Evolutionary conservation across 2,113 vertebrate genomes (phyloP).

Genomic region (Brachirus orientalis): DNA sequence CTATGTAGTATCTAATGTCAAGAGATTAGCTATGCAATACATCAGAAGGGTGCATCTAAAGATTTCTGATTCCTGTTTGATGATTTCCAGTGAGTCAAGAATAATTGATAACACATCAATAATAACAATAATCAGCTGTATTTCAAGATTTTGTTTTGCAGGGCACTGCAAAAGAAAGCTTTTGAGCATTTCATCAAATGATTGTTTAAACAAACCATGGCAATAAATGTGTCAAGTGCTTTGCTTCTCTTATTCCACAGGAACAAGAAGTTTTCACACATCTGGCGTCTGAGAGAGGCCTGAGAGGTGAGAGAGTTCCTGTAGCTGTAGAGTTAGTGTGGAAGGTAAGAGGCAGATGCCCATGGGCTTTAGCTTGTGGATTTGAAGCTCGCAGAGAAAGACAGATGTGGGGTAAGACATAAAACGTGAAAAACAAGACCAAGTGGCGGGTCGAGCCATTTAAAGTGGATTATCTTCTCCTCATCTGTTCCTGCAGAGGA

Average conservation of each 20-base stretch:
- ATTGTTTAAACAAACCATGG: too few relatives aligned
- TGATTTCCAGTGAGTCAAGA: too few relatives aligned
- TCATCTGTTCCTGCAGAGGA: constrained; percentile 30
- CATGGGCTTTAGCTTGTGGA: too few relatives aligned
- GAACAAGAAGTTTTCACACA: not conserved
- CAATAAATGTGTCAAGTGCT: too few relatives aligned
- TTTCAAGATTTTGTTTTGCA: not conserved
- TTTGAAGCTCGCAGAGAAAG: not conserved
- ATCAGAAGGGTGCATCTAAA: too few relatives aligned
- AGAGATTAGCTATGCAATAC: too few relatives aligned
- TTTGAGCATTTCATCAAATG: not conserved
- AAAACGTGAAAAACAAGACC: constrained; percentile 2
- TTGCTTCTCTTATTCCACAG: too few relatives aligned
- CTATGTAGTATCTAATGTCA: too few relatives aligned
- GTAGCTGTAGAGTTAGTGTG: not conserved
- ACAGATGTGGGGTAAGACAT: not conserved
- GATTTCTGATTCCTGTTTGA: too few relatives aligned
- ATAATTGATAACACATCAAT: not conserved
- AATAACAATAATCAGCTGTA: not conserved
- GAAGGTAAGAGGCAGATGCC: not conserved
- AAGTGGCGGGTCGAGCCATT: constrained; percentile 26
- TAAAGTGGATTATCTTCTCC: constrained; percentile 50
- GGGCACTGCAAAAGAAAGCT: not conserved
- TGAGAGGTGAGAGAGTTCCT: not conserved
- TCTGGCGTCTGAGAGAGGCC: not conserved